Evolutionary conservation across 2,113 vertebrate genomes (phyloP).

Genomic region (Actenoides hombroni): DNA sequence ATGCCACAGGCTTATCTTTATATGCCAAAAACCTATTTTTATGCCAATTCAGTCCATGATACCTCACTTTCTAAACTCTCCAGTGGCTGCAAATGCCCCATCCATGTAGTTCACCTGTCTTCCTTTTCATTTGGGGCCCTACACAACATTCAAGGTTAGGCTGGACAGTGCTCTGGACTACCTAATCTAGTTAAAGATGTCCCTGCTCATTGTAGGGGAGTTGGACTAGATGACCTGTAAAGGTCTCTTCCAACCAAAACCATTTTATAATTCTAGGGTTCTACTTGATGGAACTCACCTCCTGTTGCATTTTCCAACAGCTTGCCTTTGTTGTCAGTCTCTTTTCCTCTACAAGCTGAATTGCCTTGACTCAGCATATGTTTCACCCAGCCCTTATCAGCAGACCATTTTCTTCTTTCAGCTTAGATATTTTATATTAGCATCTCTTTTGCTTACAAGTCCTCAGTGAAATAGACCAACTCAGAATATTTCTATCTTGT

Average conservation of each 20-base stretch:
- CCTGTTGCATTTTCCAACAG: neutral
- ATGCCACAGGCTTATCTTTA: neutral
- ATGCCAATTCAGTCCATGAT: neutral
- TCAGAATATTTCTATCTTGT: neutral
- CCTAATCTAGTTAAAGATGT: neutral
- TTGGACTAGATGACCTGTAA: neutral
- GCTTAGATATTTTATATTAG: neutral
- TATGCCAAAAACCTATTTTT: neutral
- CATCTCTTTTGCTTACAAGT: neutral
- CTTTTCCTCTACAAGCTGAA: neutral
- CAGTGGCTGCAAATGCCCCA: neutral
- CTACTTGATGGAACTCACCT: neutral
- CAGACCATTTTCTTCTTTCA: neutral
- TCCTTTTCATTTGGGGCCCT: neutral
- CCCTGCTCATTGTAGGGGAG: neutral
- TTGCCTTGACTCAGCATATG: neutral
- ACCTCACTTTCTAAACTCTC: neutral
- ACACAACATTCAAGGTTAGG: neutral
- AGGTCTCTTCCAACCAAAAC: neutral
- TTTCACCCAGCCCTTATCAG: neutral
- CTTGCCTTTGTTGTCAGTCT: neutral
- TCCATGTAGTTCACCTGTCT: neutral
- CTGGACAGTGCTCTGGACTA: neutral
- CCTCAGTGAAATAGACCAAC: neutral
- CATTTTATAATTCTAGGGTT: neutral